Evolutionary conservation across 1,140 invertebrate species (phyloP), one percentile per base, ranked within the genome.

Genomic region (Lamellibrachia luymesi): DNA sequence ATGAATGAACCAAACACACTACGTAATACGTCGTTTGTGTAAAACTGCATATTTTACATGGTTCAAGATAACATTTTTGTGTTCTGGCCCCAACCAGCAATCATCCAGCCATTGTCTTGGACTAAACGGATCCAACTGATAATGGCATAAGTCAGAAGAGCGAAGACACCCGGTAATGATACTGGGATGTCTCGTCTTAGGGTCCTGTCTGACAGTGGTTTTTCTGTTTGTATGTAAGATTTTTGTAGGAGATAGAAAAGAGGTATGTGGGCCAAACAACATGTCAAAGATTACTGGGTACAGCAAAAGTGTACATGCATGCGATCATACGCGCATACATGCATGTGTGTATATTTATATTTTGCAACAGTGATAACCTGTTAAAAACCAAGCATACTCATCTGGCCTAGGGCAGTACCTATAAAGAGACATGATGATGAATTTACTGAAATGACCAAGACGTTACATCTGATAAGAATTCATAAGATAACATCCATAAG

Each of bases 321-420:
- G 27, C 27, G 25, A 25, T 13, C 17, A 2, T 91, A n/a, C 17
- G 90, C 27, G 90, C 17, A n/a, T n/a, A n/a, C 50, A 25, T 10
- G 90, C 50, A n/a, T 91, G 90, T n/a, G 90, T 91, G 25, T 91
- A 91, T 90, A 50, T 91, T 10, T 80, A 25, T 13, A 93, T 8
- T 91, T 8, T 91, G 25, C 8, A 91, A 6, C 52, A 56, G 52
- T 56, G 52, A 56, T 56, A 56, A 8, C 64, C 5, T 80, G 25
- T 80, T 10, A 22, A 17, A 80, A 80, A 22, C 2, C 13, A 7
- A 80, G 13, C 64, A 8, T 17, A 80, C 64, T 80, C 64, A 80
- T 80, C 64, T 17, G 64, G 64, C 17, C 64, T 80, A 22, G 7
- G 64, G 64, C 64, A 1, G 17, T 80, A 22, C 25, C 64, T 80